Percentiles rank a stretch among this genome's conserved stretches.
phyloP scores from a whole-genome alignment of 2,888 invertebrate genomes.

The Idaea straminata region DNA sequence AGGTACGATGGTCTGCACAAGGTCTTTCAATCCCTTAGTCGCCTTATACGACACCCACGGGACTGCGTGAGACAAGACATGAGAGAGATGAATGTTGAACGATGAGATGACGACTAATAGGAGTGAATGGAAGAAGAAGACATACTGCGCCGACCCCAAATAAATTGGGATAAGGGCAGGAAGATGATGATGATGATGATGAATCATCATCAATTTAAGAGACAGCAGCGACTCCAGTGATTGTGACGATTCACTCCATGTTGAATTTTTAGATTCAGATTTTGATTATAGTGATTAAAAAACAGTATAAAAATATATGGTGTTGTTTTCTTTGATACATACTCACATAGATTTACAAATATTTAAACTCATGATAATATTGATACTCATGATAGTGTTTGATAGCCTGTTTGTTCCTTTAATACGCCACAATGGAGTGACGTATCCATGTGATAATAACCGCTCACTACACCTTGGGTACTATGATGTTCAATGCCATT shows the following conservation, averaged over 20 bases:
- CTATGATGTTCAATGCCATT: too few relatives aligned
- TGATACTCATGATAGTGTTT: conserved; percentile 10
- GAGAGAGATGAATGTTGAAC: too few relatives aligned
- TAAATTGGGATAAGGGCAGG: too few relatives aligned
- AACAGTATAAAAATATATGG: conserved; percentile 9
- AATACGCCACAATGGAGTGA: conserved; percentile 11
- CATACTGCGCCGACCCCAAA: too few relatives aligned
- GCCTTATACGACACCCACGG: too few relatives aligned
- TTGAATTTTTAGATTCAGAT: conserved; percentile 14
- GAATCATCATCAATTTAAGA: conserved; percentile 18
- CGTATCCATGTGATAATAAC: conserved; percentile 8
- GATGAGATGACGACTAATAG: too few relatives aligned
- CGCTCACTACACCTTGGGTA: too few relatives aligned
- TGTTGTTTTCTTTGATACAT: conserved; percentile 11
- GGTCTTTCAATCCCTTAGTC: too few relatives aligned
- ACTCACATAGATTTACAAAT: conserved; percentile 12
- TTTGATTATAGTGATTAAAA: conserved; percentile 14
- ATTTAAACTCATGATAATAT: conserved; percentile 10
- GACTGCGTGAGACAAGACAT: too few relatives aligned
- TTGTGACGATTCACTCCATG: conserved; percentile 14
- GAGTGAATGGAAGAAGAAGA: too few relatives aligned
- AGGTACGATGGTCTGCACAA: too few relatives aligned
- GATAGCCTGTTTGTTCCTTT: conserved; percentile 11
- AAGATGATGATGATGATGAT: too few relatives aligned
- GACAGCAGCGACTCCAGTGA: conserved; percentile 14